Base-by-base conservation (phyloP, 2,888 invertebrate species). In the Phyllotreta striolata region DNA sequence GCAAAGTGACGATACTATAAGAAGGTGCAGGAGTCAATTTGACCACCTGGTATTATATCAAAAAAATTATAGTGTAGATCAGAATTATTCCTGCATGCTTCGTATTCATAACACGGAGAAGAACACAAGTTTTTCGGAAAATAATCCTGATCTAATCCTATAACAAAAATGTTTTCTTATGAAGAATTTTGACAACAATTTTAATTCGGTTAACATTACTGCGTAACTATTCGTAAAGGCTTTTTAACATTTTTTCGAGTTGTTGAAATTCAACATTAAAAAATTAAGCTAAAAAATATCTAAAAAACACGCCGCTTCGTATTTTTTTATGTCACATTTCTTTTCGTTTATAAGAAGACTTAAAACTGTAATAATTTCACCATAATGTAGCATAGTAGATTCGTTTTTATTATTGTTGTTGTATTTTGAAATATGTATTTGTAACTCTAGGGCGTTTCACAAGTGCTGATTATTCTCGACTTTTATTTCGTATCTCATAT, bases 401-500 rank as follows among this genome's bases (percentile, higher is more conserved):
- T 55, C 9, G 13, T 40, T 56, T 55, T 39, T 59, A 13, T 52
- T n/a, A 38, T 24, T 57, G 35, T 40, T 49, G 49, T 49, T 51
- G 13, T 51, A 49, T 41, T 54, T 51, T 54, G 37, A 60, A 44
- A 60, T 54, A 24, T 24, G 24, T 24, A 44, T 52, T 60, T 60
- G 60, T 60, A 60, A 60, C 39, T 38, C 9, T 52, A 38, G 13
- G 52, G 41, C 55, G 49, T 55, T 63, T 55, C 63, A 59, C 54
- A 51, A 51, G 51, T 58, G 63, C 46, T 55, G 37, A 41, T 49
- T 56, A 12, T 55, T 47, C 37, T 57, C 12, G 60, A 9, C 60
- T 63, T 44, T 67, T 40, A 46, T 64, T 68, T 66, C 49, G 40
- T 62, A 64, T 51, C 55, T 58, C 37, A 44, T 68, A 66, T 64